These are phyloP conservation scores for Chrysochloris asiatica DNA, from an alignment of 2,113 vertebrate species.

Conservation along the genomic window DNA sequence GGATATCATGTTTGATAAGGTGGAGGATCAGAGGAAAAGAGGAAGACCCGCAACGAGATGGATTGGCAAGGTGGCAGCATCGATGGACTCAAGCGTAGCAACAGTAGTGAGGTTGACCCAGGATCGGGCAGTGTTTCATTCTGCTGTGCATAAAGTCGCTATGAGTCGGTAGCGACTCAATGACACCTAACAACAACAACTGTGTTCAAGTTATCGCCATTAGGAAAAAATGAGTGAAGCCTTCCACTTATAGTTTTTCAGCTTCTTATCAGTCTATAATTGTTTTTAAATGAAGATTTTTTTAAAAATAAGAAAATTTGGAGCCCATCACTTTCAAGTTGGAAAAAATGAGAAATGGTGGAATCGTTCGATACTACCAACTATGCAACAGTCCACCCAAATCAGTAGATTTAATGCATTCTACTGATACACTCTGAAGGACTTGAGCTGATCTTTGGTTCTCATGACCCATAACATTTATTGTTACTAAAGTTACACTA, in stretches of 20 bases:
- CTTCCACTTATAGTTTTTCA: neutral
- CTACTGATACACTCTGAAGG: neutral
- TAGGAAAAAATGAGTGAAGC: neutral
- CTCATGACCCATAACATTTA: neutral
- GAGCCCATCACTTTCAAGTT: neutral
- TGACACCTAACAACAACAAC: too few relatives aligned
- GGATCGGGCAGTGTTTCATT: too few relatives aligned
- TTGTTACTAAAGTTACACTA: neutral
- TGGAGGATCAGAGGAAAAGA: too few relatives aligned
- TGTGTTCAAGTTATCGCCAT: neutral
- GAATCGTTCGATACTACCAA: neutral
- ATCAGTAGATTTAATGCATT: neutral
- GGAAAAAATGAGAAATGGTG: neutral
- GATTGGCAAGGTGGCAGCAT: too few relatives aligned
- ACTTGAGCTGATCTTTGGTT: neutral
- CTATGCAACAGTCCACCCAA: rapidly evolving
- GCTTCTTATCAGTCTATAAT: neutral
- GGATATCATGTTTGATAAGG: too few relatives aligned
- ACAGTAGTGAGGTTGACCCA: too few relatives aligned
- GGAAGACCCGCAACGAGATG: too few relatives aligned
- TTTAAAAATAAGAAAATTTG: neutral
- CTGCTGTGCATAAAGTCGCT: too few relatives aligned
- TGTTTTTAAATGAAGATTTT: conserved; percentile 40
- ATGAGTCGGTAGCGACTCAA: too few relatives aligned
- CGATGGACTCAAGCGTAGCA: too few relatives aligned